phyloP scores from a whole-genome alignment of 2,797 vertebrate species.

The Basileuterus tristriatus region DNA sequence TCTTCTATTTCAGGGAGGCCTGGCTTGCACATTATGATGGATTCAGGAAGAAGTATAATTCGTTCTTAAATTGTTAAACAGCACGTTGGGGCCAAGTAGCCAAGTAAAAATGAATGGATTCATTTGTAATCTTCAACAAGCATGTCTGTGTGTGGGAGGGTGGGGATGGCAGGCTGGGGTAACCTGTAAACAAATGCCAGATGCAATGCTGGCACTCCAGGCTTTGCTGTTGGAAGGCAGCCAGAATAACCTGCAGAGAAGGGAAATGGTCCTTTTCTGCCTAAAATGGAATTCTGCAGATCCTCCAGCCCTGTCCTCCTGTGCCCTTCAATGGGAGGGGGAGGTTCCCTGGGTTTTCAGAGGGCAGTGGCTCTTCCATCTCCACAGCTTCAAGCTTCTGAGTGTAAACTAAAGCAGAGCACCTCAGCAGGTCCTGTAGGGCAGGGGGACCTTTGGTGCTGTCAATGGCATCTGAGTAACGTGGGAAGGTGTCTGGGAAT shows the following conservation, averaged over 20 bases:
- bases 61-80: slow-evolving; percentile 69
- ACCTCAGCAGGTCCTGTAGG: not conserved
- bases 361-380: not conserved
- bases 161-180: not conserved
- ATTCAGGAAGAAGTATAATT: slow-evolving; percentile 69
- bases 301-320: not conserved
- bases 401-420: not conserved
- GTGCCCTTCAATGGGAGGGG: not conserved
- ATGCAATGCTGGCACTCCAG: not conserved
- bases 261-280: not conserved
- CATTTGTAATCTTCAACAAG: slow-evolving; percentile 51
- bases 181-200: slow-evolving; percentile 46
- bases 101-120: slow-evolving; percentile 7
- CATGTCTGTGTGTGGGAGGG: not conserved
- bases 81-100: slow-evolving; percentile 17
- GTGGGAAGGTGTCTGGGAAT: not conserved
- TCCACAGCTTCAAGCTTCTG: not conserved
- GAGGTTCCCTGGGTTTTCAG: not conserved
- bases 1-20: slow-evolving; percentile 78
- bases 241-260: not conserved
- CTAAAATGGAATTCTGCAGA: not conserved
- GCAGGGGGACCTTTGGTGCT: not conserved
- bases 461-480: not conserved
- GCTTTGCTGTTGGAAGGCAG: not conserved
- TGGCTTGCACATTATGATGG: slow-evolving; percentile 72